Conservation (phyloP, 2,113 vertebrate genomes). For the Corythornis cristatus region DNA sequence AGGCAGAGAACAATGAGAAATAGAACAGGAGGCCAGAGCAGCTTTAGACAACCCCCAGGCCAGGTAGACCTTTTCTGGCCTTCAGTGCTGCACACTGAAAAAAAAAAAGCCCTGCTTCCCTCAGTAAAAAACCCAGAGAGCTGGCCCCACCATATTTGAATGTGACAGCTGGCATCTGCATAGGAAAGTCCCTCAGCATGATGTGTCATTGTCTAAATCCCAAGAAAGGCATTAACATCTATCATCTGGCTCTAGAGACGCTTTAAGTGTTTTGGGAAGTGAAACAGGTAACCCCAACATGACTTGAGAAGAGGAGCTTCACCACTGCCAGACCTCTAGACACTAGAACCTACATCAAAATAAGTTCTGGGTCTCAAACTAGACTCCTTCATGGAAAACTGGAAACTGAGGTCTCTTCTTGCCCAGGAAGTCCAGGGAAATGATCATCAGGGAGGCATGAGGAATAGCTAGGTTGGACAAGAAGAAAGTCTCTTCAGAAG, state of each 20-base stretch:
- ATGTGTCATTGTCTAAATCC: background rate
- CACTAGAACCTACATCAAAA: background rate
- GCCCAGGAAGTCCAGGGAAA: background rate
- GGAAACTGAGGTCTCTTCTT: background rate
- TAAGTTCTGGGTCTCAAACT: background rate
- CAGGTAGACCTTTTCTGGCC: background rate
- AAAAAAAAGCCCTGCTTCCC: background rate
- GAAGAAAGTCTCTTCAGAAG: background rate
- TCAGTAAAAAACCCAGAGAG: background rate
- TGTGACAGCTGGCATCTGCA: background rate
- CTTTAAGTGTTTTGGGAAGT: background rate
- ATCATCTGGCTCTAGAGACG: background rate
- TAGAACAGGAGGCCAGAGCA: background rate
- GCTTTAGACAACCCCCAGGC: background rate
- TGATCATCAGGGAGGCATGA: background rate
- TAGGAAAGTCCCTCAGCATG: background rate
- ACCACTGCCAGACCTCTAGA: background rate
- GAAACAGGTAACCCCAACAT: background rate
- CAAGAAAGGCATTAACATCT: background rate
- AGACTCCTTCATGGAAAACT: background rate
- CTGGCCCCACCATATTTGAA: background rate
- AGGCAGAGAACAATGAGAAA: background rate
- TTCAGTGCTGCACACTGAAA: background rate
- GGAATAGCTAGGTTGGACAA: background rate
- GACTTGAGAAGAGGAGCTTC: background rate